Evolutionary conservation across 2,113 vertebrate species (phyloP), one percentile per base, ranked within the genome.

Genomic region (Emydura subglobosa): DNA sequence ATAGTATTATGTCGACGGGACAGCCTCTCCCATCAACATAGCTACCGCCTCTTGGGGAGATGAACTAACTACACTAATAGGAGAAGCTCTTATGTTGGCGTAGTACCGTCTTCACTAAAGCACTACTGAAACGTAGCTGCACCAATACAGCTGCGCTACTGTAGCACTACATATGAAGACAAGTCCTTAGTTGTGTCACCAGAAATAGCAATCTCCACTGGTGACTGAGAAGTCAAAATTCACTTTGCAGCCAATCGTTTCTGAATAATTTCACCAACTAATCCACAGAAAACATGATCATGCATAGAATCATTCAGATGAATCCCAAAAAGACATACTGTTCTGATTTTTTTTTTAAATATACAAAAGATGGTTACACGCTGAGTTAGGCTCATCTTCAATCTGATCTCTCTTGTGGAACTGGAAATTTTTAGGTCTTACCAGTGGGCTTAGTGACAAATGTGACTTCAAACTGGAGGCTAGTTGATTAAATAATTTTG

Each of bases 221-320:
- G 57, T 59, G 57, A 25, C 25, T 59, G 25, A 53, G 44, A 90
- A 96, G 86, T 88, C 85, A 93, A 51, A 59, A 89, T 84, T 80
- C 91, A 87, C 94, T 88, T 92, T 87, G 65, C 55, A 94, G 92
- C 83, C 79, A 95, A 90, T 79, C 54, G 91, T 85, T 94, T 49
- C 92, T 82, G 59, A 95, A 92, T 65, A 88, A 94, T 88, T 93
- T 85, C 79, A 90, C 19, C 83, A 85, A 94, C 88, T 96, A 92
- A 94, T 82, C 31, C 27, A 44, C 79, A 21, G 39, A 42, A 91
- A 93, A 44, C 27, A 50, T 79, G 88, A 85, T 59, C 88, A 83
- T 29, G 59, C 31, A 59, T 14, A 96, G 57, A 59, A 11, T 59
- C 27, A 59, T 27, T 25, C 57, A 59, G 27, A 59, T 59, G 27